These are phyloP conservation scores for Sinelater perroti DNA, from an alignment of 2,888 invertebrate genomes.

Conservation along the genomic window DNA sequence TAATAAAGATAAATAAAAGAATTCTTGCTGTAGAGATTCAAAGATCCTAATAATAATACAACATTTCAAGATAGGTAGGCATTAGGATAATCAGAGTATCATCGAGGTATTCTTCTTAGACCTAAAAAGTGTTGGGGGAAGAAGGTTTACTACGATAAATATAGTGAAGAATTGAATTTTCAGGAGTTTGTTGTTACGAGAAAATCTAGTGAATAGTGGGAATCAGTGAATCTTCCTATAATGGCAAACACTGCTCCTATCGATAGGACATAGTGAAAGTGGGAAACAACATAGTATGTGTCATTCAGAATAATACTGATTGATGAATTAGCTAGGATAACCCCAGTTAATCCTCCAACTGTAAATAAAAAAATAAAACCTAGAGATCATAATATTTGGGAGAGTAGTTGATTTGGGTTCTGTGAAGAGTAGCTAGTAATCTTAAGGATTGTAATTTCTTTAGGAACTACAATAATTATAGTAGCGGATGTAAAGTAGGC, in stretches of 20 bases:
- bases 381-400: constrained; percentile 71
- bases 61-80: constrained; percentile 79
- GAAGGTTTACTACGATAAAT: constrained; percentile 81
- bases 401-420: no score
- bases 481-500: constrained; percentile 86
- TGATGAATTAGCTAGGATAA: constrained; percentile 76
- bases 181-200: constrained; percentile 66
- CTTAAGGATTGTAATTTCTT: no score
- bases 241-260: no score
- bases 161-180: no score
- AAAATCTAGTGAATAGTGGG: constrained; percentile 71
- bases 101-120: constrained; percentile 77
- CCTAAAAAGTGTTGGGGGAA: constrained; percentile 82
- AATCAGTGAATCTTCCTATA: constrained; percentile 78
- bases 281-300: no score
- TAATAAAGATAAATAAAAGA: no score
- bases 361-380: constrained; percentile 84
- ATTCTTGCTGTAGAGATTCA: no score
- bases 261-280: constrained; percentile 87
- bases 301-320: constrained; percentile 80
- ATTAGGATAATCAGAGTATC: no score
- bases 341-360: constrained; percentile 76
- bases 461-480: constrained; percentile 87
- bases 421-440: constrained; percentile 76
- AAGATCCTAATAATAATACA: constrained; percentile 73